Percentiles rank a stretch among this genome's conserved stretches.
Conservation (phyloP, 2,797 vertebrate genomes). For the Crocodylus rhombifer region DNA sequence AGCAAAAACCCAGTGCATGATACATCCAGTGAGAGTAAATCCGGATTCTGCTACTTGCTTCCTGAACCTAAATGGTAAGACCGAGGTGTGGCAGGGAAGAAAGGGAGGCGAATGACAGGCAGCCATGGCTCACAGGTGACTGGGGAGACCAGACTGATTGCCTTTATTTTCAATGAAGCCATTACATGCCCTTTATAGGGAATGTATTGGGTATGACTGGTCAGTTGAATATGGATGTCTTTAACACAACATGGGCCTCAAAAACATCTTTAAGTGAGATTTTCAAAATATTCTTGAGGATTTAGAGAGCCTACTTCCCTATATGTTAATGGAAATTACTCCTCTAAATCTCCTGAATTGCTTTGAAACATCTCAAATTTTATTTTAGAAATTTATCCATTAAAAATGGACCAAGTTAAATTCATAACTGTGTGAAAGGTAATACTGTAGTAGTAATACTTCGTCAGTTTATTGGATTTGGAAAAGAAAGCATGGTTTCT, state of each 20-base stretch:
- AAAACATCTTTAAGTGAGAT: background rate
- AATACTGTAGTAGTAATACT: background rate
- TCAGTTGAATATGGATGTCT: background rate
- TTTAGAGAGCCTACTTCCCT: rapidly evolving
- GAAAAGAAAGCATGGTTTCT: background rate
- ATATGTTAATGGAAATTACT: background rate
- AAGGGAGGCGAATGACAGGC: too few species aligned
- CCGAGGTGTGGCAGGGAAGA: too few species aligned
- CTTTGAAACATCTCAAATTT: background rate
- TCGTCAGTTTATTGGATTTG: background rate
- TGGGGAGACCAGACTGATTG: too few species aligned
- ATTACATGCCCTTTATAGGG: too few species aligned
- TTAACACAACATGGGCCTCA: background rate
- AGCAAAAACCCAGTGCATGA: too few species aligned
- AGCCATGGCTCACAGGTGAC: too few species aligned
- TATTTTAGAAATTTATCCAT: background rate
- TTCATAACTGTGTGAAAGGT: background rate
- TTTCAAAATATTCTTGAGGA: background rate
- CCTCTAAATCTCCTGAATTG: background rate
- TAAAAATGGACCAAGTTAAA: background rate
- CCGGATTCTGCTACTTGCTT: too few species aligned
- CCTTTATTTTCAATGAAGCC: too few species aligned
- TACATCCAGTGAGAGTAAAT: too few species aligned
- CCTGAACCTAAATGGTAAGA: too few species aligned
- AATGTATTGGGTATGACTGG: rapidly evolving